Evolutionary conservation across 2,888 invertebrate species (phyloP), one percentile per base, ranked within the genome.

Genomic region (Trissolcus brochymenae): DNA sequence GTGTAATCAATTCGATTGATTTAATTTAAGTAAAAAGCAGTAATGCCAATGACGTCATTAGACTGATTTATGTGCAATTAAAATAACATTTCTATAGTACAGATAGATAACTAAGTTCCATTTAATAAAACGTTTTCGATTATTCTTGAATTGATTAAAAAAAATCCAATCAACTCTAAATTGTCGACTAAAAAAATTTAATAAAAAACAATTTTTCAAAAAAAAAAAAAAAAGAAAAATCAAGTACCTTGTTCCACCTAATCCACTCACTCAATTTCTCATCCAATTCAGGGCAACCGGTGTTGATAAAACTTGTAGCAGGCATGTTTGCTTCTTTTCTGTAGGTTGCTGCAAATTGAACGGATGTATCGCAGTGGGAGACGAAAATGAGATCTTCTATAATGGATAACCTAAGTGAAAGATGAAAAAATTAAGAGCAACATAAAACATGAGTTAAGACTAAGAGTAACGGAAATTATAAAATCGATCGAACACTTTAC

Each of bases 221-320:
- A n/a, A n/a, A n/a, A n/a, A n/a, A n/a, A n/a, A n/a, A n/a, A n/a
- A n/a, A 51, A 65, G 46, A 51, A 60, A 46, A 46, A 46, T 9
- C 2, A 46, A 21, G 65, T 90, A 93, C 94, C 91, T 93, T 92
- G 86, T 96, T 96, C 92, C 93, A 94, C 79, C 90, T 87, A 4
- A 95, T 86, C 95, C 95, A 96, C 81, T 93, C 92, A 14, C 91
- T 89, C 13, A 96, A 92, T 87, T 93, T 94, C 13, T 89, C 86
- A 87, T 94, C 92, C 70, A 96, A 88, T 81, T 91, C 90, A 29
- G 82, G 67, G 83, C 92, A 90, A 60, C 92, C 92, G 79, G 92
- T 92, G 4, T 90, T 88, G 17, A 84, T 67, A 57, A 77, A 62
- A 71, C 81, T 80, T 21, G 80, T 56, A 4, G 80, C 72, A 14